Conservation (phyloP, 2,113 vertebrate species). For the Phalacrocorax carbo region DNA sequence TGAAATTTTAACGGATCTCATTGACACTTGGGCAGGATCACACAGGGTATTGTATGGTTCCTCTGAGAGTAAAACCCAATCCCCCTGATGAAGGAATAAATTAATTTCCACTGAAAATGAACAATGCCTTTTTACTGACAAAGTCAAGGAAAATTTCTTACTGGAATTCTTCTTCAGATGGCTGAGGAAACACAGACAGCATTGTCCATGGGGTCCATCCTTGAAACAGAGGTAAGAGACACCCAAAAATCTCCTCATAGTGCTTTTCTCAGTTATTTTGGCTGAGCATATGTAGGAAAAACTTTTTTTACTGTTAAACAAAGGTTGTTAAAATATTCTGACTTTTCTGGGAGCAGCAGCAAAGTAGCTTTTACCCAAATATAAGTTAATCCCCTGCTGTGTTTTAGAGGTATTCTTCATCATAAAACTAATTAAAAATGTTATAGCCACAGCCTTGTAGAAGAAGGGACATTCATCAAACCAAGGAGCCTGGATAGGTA, state of each 20-base stretch:
- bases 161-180: background rate
- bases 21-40: background rate
- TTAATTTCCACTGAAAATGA: background rate
- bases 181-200: background rate
- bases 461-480: background rate
- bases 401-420: background rate
- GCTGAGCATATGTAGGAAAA: background rate
- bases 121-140: background rate
- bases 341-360: background rate
- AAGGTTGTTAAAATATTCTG: background rate
- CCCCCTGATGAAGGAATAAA: background rate
- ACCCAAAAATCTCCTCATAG: background rate
- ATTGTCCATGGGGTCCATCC: background rate
- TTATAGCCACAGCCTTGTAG: background rate
- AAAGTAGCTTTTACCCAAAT: background rate
- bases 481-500: background rate
- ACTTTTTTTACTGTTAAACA: background rate
- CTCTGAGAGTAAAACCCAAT: background rate
- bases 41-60: background rate
- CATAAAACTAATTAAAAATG: background rate
- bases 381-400: background rate
- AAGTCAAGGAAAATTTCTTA: background rate
- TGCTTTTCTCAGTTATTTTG: background rate
- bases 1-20: background rate
- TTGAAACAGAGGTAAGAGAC: background rate